Conservation (phyloP, 2,797 vertebrate genomes). For the Hirundo rustica region DNA sequence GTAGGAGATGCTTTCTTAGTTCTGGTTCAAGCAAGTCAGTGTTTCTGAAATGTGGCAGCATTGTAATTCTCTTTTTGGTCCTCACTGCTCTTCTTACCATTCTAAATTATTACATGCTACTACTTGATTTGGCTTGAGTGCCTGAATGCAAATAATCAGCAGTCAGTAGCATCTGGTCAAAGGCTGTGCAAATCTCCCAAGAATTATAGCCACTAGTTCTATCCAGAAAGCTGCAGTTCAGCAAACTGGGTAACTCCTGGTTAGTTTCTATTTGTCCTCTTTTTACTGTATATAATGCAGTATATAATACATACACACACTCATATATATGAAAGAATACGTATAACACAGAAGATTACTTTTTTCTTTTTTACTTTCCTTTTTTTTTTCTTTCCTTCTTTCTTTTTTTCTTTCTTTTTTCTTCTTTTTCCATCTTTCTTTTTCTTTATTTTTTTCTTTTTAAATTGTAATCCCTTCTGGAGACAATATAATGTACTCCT, state of each 20-base stretch:
- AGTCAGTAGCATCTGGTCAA: not conserved
- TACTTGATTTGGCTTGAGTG: not conserved
- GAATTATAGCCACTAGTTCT: not conserved
- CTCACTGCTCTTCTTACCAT: not conserved
- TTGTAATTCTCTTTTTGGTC: not conserved
- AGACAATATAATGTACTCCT: not conserved
- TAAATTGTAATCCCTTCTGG: not conserved
- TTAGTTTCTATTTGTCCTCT: not conserved
- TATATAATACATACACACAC: not conserved
- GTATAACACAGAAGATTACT: accelerated
- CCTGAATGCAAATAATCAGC: not conserved
- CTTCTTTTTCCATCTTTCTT: no score
- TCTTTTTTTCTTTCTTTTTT: accelerated
- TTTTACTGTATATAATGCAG: not conserved
- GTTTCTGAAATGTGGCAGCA: not conserved
- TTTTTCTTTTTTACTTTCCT: no score
- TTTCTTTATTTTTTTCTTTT: not conserved
- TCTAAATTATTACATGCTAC: accelerated
- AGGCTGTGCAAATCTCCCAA: not conserved
- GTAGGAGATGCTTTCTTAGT: not conserved
- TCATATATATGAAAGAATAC: not conserved
- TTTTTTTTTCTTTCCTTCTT: no score
- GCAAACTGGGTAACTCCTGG: not conserved
- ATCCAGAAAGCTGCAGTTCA: not conserved
- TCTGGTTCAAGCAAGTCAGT: not conserved